A percentile compares a stretch with the other conserved stretches of the same genome.
phyloP scores from a whole-genome alignment of 2,113 vertebrate species.

The Malurus melanocephalus region DNA sequence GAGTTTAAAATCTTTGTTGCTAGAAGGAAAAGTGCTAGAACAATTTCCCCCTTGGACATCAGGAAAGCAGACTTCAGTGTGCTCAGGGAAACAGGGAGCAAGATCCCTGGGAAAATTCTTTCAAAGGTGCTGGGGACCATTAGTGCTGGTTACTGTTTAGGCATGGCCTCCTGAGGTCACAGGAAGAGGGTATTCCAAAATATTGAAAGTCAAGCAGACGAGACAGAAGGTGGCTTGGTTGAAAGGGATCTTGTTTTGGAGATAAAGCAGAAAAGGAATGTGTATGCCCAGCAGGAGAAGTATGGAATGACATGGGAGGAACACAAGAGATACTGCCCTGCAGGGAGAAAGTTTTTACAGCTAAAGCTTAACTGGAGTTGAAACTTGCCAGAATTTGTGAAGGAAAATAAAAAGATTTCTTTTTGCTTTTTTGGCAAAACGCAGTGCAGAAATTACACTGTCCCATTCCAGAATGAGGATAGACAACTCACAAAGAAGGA shows the following conservation, averaged over 20 bases:
- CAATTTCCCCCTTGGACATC: too few species aligned
- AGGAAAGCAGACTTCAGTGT: neutral
- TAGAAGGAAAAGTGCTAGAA: too few species aligned
- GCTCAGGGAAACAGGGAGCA: neutral
- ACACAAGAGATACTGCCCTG: neutral
- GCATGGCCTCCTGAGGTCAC: neutral
- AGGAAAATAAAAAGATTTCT: too few species aligned
- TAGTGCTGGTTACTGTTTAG: neutral
- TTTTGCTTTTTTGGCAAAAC: neutral
- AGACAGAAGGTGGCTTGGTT: neutral
- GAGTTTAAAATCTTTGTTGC: too few species aligned
- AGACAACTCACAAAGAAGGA: neutral
- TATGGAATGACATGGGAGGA: neutral
- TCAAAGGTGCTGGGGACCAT: neutral
- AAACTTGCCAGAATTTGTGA: neutral
- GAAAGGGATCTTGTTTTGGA: neutral
- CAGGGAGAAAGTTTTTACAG: neutral
- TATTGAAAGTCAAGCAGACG: neutral
- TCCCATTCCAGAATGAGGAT: neutral
- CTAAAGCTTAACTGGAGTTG: neutral
- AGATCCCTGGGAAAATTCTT: neutral
- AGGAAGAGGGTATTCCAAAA: neutral
- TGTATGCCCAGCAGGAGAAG: neutral
- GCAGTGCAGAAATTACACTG: neutral
- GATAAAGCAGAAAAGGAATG: neutral